phyloP scores from a whole-genome alignment of 1,140 invertebrate species.

The Formica selysi region DNA sequence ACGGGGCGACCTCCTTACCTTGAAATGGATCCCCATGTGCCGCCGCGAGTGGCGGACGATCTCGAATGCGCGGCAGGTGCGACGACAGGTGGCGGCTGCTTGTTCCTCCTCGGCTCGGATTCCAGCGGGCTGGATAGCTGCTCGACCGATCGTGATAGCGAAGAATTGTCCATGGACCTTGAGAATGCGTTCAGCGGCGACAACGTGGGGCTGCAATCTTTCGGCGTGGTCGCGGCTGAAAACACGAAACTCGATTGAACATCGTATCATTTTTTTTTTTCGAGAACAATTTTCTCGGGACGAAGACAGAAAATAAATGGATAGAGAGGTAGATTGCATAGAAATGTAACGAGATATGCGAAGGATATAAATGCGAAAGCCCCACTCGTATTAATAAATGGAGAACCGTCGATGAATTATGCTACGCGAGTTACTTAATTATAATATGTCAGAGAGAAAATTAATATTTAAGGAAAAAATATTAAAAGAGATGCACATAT shows the following conservation, averaged over 20 bases:
- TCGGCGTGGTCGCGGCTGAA: conserved; percentile 91
- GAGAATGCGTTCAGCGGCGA: conserved; percentile 93
- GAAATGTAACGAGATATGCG: conserved; percentile 19
- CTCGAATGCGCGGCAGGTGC: conserved; percentile 84
- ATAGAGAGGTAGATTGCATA: not conserved
- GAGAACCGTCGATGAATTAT: not conserved
- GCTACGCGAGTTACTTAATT: not conserved
- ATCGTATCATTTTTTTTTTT: not conserved
- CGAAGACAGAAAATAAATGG: not conserved
- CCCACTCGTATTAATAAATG: not conserved
- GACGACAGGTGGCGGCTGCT: conserved; percentile 81
- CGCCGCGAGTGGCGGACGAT: conserved; percentile 84
- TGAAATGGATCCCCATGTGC: conserved; percentile 87
- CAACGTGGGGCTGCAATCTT: conserved; percentile 93
- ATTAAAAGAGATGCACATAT: not conserved
- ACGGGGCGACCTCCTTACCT: conserved; percentile 75
- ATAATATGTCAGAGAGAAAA: not conserved
- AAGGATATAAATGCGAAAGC: not conserved
- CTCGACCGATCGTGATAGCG: conserved; percentile 93
- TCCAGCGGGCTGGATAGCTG: conserved; percentile 90
- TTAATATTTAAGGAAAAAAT: not conserved
- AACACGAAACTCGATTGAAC: conserved; percentile 10
- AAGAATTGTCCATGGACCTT: conserved; percentile 91
- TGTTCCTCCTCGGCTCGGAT: conserved; percentile 86
- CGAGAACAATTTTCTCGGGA: not conserved